Evolutionary conservation across 2,113 vertebrate genomes (phyloP).

Genomic region (Eulemur rufifrons): DNA sequence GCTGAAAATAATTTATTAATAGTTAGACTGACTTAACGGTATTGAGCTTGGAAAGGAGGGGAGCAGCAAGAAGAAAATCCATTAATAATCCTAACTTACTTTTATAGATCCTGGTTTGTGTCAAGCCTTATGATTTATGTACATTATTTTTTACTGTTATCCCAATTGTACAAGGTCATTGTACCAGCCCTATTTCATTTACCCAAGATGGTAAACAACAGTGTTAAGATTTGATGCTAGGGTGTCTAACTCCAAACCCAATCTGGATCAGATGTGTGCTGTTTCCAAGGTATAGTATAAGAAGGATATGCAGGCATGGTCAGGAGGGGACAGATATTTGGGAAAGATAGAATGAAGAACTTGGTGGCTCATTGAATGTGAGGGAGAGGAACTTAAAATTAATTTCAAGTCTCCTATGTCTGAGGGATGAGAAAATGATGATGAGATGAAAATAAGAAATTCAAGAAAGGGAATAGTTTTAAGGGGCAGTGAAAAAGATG

Average conservation of each 20-base stretch:
- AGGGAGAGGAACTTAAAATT: neutral
- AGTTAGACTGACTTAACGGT: neutral
- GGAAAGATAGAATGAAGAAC: neutral
- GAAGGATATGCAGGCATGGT: accelerated
- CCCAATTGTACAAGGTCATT: neutral
- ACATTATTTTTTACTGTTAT: neutral
- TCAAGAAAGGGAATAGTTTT: neutral
- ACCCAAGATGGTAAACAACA: neutral
- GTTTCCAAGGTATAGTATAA: neutral
- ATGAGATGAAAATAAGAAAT: neutral
- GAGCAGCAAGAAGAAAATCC: neutral
- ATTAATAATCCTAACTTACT: neutral
- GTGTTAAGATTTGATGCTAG: neutral
- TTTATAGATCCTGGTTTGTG: neutral
- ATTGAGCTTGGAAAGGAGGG: neutral
- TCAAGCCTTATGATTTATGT: neutral
- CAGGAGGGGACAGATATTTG: neutral
- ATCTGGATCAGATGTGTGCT: neutral
- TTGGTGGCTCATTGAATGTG: neutral
- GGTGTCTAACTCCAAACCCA: neutral
- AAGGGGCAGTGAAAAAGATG: neutral
- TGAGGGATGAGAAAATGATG: slow-evolving; percentile 2
- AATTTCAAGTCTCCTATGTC: neutral
- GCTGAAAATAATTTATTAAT: neutral
- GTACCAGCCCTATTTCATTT: neutral